These are phyloP conservation scores for Cremastinae sp. DNA, from an alignment of 2,888 invertebrate genomes.

Conservation along the genomic window DNA sequence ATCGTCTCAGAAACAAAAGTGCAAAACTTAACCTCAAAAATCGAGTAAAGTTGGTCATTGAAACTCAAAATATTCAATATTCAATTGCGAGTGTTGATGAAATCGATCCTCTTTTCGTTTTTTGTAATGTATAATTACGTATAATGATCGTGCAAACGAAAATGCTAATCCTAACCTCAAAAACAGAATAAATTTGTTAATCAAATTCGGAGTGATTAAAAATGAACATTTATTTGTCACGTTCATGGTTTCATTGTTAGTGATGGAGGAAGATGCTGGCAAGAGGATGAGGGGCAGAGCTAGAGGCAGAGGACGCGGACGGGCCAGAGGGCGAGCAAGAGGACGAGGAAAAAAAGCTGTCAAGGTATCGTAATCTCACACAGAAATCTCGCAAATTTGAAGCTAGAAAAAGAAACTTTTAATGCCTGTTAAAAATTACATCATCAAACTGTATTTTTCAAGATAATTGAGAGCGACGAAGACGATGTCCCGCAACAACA, in stretches of 20 bases:
- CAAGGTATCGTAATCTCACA: slow-evolving; percentile 82
- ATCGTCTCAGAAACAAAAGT: neutral
- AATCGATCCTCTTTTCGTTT: no score
- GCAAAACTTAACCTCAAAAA: slow-evolving; percentile 48
- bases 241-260: slow-evolving; percentile 49
- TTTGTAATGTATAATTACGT: no score
- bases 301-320: slow-evolving; percentile 89
- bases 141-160: neutral
- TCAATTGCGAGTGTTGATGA: no score
- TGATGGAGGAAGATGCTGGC: slow-evolving; percentile 80
- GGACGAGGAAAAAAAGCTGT: slow-evolving; percentile 88
- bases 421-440: no score
- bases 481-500: slow-evolving; percentile 76
- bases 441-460: no score
- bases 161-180: slow-evolving; percentile 49
- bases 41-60: slow-evolving; percentile 6
- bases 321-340: slow-evolving; percentile 85
- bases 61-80: no score
- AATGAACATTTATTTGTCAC: neutral
- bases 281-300: slow-evolving; percentile 88
- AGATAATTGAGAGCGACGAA: slow-evolving; percentile 81
- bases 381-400: neutral
- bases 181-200: neutral
- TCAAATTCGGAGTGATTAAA: slow-evolving; percentile 12
- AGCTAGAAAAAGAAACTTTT: neutral